Percentiles rank a stretch among this genome's conserved stretches.
phyloP scores from a whole-genome alignment of 2,113 vertebrate genomes.

The Neomonachus schauinslandi region DNA sequence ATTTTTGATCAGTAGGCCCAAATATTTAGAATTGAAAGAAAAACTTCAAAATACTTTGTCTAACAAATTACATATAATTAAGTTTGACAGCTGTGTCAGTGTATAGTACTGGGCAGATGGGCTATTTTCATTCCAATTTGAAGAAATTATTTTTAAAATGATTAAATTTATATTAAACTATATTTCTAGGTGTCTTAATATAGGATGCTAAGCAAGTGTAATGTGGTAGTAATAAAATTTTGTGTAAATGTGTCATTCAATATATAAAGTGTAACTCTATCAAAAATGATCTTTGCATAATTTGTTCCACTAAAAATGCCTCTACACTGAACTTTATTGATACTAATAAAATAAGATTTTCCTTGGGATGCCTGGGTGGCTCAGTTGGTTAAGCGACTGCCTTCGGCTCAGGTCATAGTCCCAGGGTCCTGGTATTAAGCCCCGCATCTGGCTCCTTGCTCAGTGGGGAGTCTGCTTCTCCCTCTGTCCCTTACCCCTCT shows the following conservation, averaged over 20 bases:
- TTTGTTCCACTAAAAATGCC: not conserved
- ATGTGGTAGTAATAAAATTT: not conserved
- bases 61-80: constrained; percentile 27
- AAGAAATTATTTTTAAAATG: constrained; percentile 42
- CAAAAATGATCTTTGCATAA: not conserved
- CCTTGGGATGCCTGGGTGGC: not conserved
- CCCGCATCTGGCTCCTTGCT: not conserved
- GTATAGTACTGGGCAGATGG: not conserved
- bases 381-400: too few relatives aligned
- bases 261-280: not conserved
- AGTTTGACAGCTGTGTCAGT: not conserved
- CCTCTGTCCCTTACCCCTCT: too few relatives aligned
- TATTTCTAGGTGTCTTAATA: not conserved
- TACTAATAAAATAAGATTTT: not conserved
- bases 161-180: not conserved
- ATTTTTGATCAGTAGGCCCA: not conserved
- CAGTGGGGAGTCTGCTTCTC: not conserved
- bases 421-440: too few relatives aligned
- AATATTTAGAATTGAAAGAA: not conserved
- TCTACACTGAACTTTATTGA: not conserved
- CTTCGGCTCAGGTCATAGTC: too few relatives aligned
- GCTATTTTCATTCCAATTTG: constrained; percentile 1
- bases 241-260: not conserved
- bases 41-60: not conserved
- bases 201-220: not conserved